phyloP scores from a whole-genome alignment of 1,140 invertebrate genomes.

The Holcopasites calliopsidis region DNA sequence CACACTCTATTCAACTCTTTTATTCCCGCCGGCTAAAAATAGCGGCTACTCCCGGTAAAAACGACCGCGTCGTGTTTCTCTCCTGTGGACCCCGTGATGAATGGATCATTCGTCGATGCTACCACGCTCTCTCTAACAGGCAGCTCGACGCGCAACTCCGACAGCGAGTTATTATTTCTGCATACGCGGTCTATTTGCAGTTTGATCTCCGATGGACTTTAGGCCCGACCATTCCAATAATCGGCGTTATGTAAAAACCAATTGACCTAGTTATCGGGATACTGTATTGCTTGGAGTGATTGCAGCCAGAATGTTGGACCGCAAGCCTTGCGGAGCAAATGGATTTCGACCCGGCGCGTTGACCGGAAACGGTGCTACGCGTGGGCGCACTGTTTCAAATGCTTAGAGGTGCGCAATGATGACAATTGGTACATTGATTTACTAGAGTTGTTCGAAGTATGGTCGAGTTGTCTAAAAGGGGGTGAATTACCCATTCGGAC shows the following conservation, averaged over 20 bases:
- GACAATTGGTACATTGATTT: no score
- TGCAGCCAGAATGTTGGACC: background rate
- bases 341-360: no score
- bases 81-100: slow-evolving; percentile 22
- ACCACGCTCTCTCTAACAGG: background rate
- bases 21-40: slow-evolving; percentile 51
- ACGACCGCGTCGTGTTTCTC: slow-evolving; percentile 30
- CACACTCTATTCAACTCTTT: slow-evolving; percentile 46
- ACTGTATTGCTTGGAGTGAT: background rate
- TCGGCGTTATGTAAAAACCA: background rate
- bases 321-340: no score
- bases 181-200: no score
- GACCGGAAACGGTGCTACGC: no score
- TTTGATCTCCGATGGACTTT: background rate
- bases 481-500: no score
- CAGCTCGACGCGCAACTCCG: no score
- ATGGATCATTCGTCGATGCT: slow-evolving; percentile 2
- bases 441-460: no score
- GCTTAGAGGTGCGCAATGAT: no score
- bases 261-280: slow-evolving; percentile 27
- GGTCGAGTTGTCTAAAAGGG: no score
- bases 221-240: background rate
- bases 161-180: no score
- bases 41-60: slow-evolving; percentile 48
- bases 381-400: no score